These are phyloP conservation scores for Hiodon alosoides DNA, from an alignment of 2,113 vertebrate species.

Conservation along the genomic window DNA sequence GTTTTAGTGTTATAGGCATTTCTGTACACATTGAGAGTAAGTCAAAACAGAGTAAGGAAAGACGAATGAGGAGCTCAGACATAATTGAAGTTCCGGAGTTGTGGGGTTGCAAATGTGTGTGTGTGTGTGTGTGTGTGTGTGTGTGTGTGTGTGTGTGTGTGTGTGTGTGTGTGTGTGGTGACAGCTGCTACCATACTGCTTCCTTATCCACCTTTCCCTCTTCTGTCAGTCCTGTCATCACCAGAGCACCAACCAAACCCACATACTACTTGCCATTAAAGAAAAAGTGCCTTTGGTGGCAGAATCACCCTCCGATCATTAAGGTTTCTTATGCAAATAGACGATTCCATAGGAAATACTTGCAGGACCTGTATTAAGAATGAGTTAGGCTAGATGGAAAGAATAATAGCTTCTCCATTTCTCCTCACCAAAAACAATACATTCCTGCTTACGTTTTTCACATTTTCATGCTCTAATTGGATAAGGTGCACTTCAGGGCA, in stretches of 20 bases:
- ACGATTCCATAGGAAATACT: no score
- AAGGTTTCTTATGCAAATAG: no score
- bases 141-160: constrained; percentile 19
- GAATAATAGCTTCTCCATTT: no score
- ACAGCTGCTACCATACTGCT: not conserved
- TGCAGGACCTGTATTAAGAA: no score
- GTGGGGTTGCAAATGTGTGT: not conserved
- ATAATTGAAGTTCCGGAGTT: not conserved
- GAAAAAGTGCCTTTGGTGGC: no score
- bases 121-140: constrained; percentile 8
- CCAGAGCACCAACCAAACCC: not conserved
- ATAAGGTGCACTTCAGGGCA: no score
- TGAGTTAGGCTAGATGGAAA: no score
- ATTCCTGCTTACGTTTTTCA: no score
- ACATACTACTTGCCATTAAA: no score
- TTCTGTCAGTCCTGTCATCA: constrained; percentile 18
- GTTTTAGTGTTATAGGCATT: not conserved
- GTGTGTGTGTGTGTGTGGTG: not conserved
- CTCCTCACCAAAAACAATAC: no score
- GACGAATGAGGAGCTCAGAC: not conserved
- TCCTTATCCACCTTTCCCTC: not conserved
- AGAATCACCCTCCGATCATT: no score
- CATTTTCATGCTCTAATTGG: no score
- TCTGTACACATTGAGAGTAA: not conserved
- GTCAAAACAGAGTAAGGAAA: not conserved